Percentiles rank a stretch among this genome's conserved stretches.
Conservation (phyloP, 2,888 invertebrate genomes). For the Lampropteryx suffumata region DNA sequence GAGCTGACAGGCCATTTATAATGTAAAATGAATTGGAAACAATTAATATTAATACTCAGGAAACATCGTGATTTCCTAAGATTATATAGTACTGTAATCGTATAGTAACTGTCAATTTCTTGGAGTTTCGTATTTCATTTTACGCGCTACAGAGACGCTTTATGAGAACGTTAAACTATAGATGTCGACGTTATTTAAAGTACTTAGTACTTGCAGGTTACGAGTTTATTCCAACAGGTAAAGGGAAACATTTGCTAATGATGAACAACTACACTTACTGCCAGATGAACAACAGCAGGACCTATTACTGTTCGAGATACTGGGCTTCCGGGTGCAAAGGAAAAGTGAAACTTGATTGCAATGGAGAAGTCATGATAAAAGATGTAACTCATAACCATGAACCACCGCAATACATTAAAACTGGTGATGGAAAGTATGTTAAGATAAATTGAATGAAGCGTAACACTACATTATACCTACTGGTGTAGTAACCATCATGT, state of each 20-base stretch:
- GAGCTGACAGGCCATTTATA: too few relatives aligned
- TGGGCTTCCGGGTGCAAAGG: slow-evolving; percentile 9
- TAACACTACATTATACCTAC: too few relatives aligned
- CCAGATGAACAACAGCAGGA: not conserved
- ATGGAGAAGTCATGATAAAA: slow-evolving; percentile 33
- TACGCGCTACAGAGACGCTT: too few relatives aligned
- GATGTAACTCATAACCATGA: slow-evolving; percentile 42
- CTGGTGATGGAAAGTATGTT: slow-evolving; percentile 2
- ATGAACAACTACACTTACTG: slow-evolving; percentile 14
- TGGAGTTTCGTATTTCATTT: too few relatives aligned
- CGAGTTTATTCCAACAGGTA: slow-evolving; percentile 13
- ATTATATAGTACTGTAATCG: too few relatives aligned
- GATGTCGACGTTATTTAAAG: too few relatives aligned
- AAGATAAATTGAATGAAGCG: not conserved
- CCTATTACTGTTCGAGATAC: slow-evolving; percentile 14
- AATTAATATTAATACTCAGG: too few relatives aligned
- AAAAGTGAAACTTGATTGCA: slow-evolving; percentile 30
- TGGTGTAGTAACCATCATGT: too few relatives aligned
- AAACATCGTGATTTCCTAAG: too few relatives aligned
- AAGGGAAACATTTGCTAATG: slow-evolving; percentile 12
- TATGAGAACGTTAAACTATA: too few relatives aligned
- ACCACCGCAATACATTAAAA: slow-evolving; percentile 35
- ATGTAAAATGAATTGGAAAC: too few relatives aligned
- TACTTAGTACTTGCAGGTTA: slow-evolving; percentile 7
- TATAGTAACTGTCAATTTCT: too few relatives aligned